Evolutionary conservation across 2,113 vertebrate species (phyloP).

Genomic region (Pteronura brasiliensis): DNA sequence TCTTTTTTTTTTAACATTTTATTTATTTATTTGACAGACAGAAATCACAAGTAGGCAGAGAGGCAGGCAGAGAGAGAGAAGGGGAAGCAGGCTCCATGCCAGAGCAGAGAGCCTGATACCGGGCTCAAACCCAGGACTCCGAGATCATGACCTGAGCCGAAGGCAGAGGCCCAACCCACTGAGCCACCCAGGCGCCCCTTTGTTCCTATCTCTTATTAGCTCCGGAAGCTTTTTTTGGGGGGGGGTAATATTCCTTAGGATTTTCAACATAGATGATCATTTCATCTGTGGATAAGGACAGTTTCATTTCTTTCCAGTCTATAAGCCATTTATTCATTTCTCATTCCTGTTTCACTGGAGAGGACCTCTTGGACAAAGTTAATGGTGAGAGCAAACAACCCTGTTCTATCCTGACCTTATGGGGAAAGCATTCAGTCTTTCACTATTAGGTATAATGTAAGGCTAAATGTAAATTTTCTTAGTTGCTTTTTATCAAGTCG

Average conservation of each 20-base stretch:
- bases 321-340: not conserved
- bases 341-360: not conserved
- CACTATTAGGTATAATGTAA: not conserved
- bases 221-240: not conserved
- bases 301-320: not conserved
- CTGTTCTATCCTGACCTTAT: not conserved
- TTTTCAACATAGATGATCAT: not conserved
- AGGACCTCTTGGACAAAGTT: not conserved
- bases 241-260: not conserved
- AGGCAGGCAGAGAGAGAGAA: too few relatives aligned
- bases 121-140: too few relatives aligned
- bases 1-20: too few relatives aligned
- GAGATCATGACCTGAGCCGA: too few relatives aligned
- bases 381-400: not conserved
- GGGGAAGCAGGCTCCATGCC: too few relatives aligned
- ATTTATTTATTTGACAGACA: too few relatives aligned
- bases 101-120: too few relatives aligned
- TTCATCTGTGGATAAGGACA: not conserved
- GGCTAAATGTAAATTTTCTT: not conserved
- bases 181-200: too few relatives aligned
- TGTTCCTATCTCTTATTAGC: not conserved
- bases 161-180: too few relatives aligned
- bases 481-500: not conserved
- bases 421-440: not conserved
- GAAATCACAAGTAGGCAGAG: too few relatives aligned